Percentiles rank a stretch among this genome's conserved stretches.
Evolutionary conservation across 1,140 invertebrate species (phyloP).

Genomic region (Papilio polyxenes): DNA sequence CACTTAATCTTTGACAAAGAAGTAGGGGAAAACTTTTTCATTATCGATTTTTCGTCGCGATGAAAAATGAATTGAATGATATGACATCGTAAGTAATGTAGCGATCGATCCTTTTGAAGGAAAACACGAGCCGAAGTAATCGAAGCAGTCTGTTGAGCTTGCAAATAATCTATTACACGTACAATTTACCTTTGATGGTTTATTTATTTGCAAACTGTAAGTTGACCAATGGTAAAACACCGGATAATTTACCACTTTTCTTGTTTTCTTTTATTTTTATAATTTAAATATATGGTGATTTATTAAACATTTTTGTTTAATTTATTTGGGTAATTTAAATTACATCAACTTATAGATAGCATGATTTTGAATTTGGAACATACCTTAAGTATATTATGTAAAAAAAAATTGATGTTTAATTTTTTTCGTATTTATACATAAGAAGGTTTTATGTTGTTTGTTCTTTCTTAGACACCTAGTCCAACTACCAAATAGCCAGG

Average conservation of each 20-base stretch:
- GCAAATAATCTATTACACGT: not conserved
- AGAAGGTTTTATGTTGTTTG: no score
- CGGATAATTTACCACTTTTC: not conserved
- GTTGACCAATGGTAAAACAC: conserved; percentile 1
- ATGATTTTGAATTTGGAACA: no score
- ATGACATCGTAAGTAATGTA: conserved; percentile 37
- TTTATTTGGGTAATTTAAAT: not conserved
- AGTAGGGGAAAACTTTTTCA: conserved; percentile 3
- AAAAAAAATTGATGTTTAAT: not conserved
- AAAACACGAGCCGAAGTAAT: not conserved
- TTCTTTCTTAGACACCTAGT: not conserved
- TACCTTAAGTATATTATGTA: no score
- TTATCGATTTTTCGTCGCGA: conserved; percentile 35
- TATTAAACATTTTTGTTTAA: not conserved
- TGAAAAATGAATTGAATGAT: conserved; percentile 42
- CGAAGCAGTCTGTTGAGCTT: not conserved
- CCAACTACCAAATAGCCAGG: not conserved
- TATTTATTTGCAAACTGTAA: conserved; percentile 9
- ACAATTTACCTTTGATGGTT: not conserved
- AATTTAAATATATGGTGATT: not conserved
- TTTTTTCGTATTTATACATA: not conserved
- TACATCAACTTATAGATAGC: no score
- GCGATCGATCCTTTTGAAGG: conserved; percentile 8
- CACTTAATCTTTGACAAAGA: not conserved
- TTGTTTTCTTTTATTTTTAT: not conserved